Percentiles rank a stretch among this genome's conserved stretches.
These are phyloP conservation scores for Drosophila subsilvestris DNA, from an alignment of 2,888 invertebrate genomes.

Conservation along the genomic window DNA sequence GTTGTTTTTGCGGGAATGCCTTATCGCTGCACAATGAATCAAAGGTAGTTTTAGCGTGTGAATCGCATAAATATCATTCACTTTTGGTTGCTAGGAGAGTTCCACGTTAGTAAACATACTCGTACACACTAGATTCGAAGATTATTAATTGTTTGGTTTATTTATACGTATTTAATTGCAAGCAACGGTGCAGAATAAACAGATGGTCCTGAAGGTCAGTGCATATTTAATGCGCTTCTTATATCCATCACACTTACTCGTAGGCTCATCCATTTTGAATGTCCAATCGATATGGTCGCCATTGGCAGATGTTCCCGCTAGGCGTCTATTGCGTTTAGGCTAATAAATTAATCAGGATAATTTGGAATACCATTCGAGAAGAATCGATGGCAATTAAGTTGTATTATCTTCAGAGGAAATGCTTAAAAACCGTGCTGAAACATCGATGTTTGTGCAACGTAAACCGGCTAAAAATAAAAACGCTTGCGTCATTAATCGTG, in stretches of 20 bases:
- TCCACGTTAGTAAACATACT: neutral
- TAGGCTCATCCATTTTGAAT: constrained; percentile 30
- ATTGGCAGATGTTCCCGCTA: neutral
- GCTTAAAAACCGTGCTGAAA: neutral
- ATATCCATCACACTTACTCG: constrained; percentile 10
- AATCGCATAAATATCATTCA: constrained; percentile 7
- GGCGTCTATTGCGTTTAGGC: neutral
- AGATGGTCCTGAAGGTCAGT: constrained; percentile 37
- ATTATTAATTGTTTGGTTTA: constrained; percentile 40
- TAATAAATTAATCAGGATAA: neutral
- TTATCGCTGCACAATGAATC: neutral
- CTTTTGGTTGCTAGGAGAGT: neutral
- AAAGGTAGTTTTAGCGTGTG: neutral
- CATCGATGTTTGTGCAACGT: neutral
- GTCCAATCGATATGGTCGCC: constrained; percentile 17
- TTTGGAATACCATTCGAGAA: too few relatives aligned
- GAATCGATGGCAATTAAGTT: neutral
- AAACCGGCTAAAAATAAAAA: neutral
- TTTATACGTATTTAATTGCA: constrained; percentile 33
- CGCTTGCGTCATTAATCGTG: constrained; percentile 15
- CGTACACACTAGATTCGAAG: constrained; percentile 6
- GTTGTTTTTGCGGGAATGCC: too few relatives aligned
- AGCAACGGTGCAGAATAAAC: constrained; percentile 43
- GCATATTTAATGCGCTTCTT: constrained; percentile 18
- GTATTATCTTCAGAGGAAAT: neutral